Base-by-base conservation (phyloP, 2,113 vertebrate species). In the Phaethornis superciliosus region DNA sequence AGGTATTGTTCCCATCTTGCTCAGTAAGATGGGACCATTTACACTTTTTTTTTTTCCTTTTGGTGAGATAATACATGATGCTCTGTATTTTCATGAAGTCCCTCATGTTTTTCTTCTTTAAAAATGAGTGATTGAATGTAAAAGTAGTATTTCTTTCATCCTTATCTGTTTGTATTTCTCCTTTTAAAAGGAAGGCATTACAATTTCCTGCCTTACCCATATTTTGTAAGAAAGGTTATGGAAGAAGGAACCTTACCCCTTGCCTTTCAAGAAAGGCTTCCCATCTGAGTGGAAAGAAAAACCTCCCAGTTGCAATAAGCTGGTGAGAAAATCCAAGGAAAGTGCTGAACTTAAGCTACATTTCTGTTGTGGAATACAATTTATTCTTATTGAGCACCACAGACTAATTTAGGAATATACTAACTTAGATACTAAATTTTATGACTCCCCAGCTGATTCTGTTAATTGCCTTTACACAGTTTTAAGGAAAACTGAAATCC, bases 291-390 rank as follows among this genome's bases (percentile, higher is more conserved):
- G 17, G 32, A 52, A 55, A 81, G 58, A 49, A 23, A 84, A 78
- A 54, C 30, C 11, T 91, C 35, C 6, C 9, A 40, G 0, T 35
- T 58, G 2, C 26, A 79, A 52, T 35, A 33, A 44, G 1, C 0
- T 52, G 28, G 40, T 32, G 21, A 71, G 35, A 69, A 74, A 80
- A 15, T 16, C 9, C 16, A 19, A 11, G 49, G 15, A 72, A 26
- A 81, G 4, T 33, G 37, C 23, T 56, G 10, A 51, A 27, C 5
- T 64, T 88, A 28, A 71, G 11, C 13, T 52, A 2, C 13, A 28
- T 68, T 44, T 88, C 13, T 76, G 13, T 4, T 64, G 6, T 32
- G 49, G 81, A 47, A 7, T 68, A 55, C 15, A 85, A 59, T 62
- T 59, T 40, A 28, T 33, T 87, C 65, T 84, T 86, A 28, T 28